phyloP scores from a whole-genome alignment of 2,888 invertebrate species.

The Caenorhabditis macrosperma region DNA sequence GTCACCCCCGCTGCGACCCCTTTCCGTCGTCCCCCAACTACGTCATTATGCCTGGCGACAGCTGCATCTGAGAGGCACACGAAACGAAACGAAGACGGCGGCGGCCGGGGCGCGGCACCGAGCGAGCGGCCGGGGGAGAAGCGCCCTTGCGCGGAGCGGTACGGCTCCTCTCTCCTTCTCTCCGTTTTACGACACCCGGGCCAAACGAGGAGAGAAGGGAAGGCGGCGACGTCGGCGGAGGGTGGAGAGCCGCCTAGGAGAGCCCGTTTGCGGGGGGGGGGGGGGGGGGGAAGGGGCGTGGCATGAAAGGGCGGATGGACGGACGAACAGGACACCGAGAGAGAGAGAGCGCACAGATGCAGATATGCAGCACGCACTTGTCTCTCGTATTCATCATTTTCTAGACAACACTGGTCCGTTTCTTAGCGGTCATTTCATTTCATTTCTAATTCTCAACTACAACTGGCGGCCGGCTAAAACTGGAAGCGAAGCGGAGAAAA shows the following conservation, averaged over 20 bases:
- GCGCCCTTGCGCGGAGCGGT: no score
- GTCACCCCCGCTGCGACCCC: not conserved
- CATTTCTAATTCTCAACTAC: no score
- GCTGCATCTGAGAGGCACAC: slow-evolving; percentile 3
- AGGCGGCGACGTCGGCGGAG: not conserved
- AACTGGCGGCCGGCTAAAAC: no score
- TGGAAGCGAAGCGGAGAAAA: no score
- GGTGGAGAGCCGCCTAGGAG: slow-evolving; percentile 5
- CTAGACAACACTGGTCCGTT: no score
- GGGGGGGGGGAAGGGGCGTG: not conserved
- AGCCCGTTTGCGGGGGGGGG: not conserved
- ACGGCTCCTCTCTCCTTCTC: no score
- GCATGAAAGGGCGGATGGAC: slow-evolving; percentile 7
- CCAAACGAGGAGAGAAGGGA: not conserved
- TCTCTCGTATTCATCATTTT: no score
- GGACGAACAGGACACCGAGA: not conserved
- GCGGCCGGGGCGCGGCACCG: no score
- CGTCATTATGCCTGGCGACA: slow-evolving; percentile 15
- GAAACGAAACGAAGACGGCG: no score
- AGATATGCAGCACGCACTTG: no score
- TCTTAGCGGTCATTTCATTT: no score
- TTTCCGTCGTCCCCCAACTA: not conserved
- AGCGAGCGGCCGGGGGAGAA: not conserved
- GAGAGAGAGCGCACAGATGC: no score
- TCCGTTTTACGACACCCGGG: not conserved